Evolutionary conservation across 2,113 vertebrate species (phyloP).

Genomic region (Brevimyrus niger): DNA sequence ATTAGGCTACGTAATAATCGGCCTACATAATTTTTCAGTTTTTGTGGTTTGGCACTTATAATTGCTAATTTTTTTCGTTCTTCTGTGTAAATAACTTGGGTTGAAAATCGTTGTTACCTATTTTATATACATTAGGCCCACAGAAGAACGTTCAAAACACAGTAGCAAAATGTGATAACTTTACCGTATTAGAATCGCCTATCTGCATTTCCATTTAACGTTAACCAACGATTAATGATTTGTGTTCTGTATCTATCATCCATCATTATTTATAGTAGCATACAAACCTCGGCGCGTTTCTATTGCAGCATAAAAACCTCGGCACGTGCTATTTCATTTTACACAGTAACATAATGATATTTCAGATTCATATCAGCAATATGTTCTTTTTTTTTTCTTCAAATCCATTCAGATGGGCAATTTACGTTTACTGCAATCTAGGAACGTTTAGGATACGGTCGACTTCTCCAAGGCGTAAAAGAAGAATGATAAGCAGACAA

Average conservation of each 20-base stretch:
- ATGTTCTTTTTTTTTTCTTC: not conserved
- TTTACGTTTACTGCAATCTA: not conserved
- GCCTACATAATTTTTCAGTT: not conserved
- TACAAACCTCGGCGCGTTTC: not conserved
- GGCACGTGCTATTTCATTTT: not conserved
- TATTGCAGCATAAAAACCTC: not conserved
- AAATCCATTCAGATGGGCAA: not conserved
- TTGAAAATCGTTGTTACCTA: not conserved
- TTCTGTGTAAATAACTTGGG: not conserved
- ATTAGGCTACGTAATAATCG: not conserved
- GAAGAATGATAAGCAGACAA: not conserved
- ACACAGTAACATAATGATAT: not conserved
- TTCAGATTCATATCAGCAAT: not conserved
- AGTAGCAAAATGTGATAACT: not conserved
- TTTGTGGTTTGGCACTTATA: not conserved
- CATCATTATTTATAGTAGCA: not conserved
- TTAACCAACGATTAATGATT: not conserved
- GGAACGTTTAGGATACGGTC: not conserved
- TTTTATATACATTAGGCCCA: not conserved
- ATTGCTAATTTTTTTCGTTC: not conserved
- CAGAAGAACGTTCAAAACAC: not conserved
- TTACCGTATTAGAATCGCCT: not conserved
- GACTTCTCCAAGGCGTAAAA: not conserved
- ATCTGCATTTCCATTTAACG: not conserved
- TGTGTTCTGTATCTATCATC: not conserved